Percentiles rank a stretch among this genome's conserved stretches.
phyloP scores from a whole-genome alignment of 2,888 invertebrate genomes.

The Arctia plantaginis region DNA sequence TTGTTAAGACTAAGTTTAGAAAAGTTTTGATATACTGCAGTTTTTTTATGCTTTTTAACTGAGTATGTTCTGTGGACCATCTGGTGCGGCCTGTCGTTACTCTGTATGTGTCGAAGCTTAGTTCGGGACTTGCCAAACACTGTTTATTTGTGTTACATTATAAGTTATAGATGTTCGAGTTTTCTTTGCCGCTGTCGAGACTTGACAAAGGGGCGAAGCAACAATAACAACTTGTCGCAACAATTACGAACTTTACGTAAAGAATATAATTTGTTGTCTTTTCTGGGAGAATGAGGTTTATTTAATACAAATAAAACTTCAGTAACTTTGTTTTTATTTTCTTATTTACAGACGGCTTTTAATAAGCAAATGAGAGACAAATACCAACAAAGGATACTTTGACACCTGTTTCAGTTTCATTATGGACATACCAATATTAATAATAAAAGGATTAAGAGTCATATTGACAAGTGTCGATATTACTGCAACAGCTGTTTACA shows the following conservation, averaged over 20 bases:
- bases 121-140: constrained; percentile 33
- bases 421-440: no score
- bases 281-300: constrained; percentile 1
- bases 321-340: neutral
- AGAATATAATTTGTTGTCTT: constrained; percentile 1
- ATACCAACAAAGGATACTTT: no score
- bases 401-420: no score
- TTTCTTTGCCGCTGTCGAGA: constrained; percentile 16
- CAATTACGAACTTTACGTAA: constrained; percentile 12
- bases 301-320: neutral
- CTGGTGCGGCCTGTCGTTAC: constrained; percentile 38
- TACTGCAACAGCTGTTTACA: no score
- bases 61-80: constrained; percentile 39
- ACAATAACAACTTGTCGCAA: constrained; percentile 16
- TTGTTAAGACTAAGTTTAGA: constrained; percentile 38
- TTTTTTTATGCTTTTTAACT: constrained; percentile 46
- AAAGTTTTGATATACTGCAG: constrained; percentile 58
- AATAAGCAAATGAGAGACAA: no score
- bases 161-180: constrained; percentile 28
- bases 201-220: constrained; percentile 11
- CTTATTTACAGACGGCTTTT: neutral
- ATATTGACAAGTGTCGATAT: no score
- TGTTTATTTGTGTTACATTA: constrained; percentile 41
- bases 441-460: no score
- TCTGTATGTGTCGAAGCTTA: constrained; percentile 37